Base-by-base conservation (phyloP, 2,888 invertebrate species). In the Resseliella maxima region DNA sequence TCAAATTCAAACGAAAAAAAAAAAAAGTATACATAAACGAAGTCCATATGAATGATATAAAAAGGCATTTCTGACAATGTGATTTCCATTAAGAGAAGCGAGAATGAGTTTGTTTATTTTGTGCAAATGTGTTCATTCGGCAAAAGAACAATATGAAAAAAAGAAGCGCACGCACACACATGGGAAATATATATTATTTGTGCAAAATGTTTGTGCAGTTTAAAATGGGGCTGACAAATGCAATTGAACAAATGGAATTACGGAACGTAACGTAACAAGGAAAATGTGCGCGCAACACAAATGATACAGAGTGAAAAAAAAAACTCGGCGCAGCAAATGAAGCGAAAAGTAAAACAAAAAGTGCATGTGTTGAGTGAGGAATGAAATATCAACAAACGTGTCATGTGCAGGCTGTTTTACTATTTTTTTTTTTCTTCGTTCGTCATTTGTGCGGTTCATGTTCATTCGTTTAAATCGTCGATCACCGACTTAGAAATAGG, bases 381-480 rank as follows among this genome's bases (percentile, higher is more conserved):
- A 72, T 72, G 31, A 72, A 31, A 72, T 72, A 72, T 72, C 72
- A 72, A 72, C 31, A 72, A 72, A 72, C 72, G 72, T 31, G 72
- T 27, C 72, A 72, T 72, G 72, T 72, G 31, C 72, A 72, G 72
- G 31, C 72, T 72, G 72, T 72, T 31, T 72, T 72, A 31, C n/a
- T 8, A 24, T 59, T n/a, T 12, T 59, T 59, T 27, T 27, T 59
- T 59, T 12, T 8, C 59, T 59, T 27, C 24, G 18, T 12, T 18
- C 12, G 24, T 59, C 0, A 6, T 24, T 10, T 24, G 24, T 59
- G 24, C 2, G 24, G 24, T 6, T 59, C 24, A 8, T 3, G 59
- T 50, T 50, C 46, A 18, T 50, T 5, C 18, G 18, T n/a, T n/a
- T n/a, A n/a, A n/a, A n/a, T n/a, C 18, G 18, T 59, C 24, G 59